Base-by-base conservation (phyloP, 2,797 vertebrate genomes). In the Brachymystax lenok region DNA sequence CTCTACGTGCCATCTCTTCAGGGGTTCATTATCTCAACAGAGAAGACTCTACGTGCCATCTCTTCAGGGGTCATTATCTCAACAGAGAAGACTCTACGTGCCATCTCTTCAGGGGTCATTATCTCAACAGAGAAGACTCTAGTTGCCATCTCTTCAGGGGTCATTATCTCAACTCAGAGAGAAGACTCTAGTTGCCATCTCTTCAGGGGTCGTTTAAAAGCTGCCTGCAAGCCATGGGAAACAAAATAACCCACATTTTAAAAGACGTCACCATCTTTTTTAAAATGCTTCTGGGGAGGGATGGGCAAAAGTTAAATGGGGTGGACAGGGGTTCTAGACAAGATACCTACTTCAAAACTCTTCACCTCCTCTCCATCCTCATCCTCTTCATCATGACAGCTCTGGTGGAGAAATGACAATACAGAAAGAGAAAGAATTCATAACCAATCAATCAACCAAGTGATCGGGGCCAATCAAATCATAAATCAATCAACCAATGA, bases 321-420 rank as follows among this genome's bases (percentile, higher is more conserved):
- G 8, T 75, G 82, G 64, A 59, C n/a, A 24, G 24, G 73, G 24
- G 35, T 68, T 1, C 66, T 13, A 70, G 30, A 74, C 4, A 13
- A 51, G 82, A 63, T 35, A 90, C 96, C 90, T 94, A 99, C 97
- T 93, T 99, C 97, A 94, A 99, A 99, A 86, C 95, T 98, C 89
- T 98, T 99, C 71, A 99, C 97, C 92, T 98, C 97, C 86, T 96
- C 97, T 68, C 96, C 94, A 52, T 98, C 97, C 50, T 98, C 97
- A 59, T 98, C 97, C 69, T 97, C 96, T 87, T 98, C 97, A 86
- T 97, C 97, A 75, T 99, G 97, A 89, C 97, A 98, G 82, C 97
- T 99, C 97, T 99, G 89, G 82, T 7, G 5, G 69, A 82, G 14
- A 40, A n/a, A 33, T 35, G n/a, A 54, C 4, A n/a, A 73, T 21